These are phyloP conservation scores for Litoditis marina DNA, from an alignment of 2,888 invertebrate genomes.

Conservation along the genomic window DNA sequence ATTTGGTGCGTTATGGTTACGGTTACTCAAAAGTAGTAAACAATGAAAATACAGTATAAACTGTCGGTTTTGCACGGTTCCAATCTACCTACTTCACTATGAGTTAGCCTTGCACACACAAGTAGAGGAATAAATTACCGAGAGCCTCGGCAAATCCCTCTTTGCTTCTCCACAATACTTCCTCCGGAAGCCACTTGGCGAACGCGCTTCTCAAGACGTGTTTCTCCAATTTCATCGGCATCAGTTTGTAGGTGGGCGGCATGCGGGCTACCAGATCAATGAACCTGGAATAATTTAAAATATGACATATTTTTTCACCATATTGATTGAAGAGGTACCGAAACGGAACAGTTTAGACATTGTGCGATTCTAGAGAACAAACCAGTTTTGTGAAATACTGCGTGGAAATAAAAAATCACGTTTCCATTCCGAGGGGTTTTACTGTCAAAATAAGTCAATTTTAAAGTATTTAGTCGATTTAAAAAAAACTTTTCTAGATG, in stretches of 20 bases:
- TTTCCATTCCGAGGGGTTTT: too few species aligned
- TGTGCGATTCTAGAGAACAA: too few species aligned
- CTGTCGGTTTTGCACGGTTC: too few species aligned
- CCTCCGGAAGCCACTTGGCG: slow-evolving; percentile 55
- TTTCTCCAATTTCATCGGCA: slow-evolving; percentile 55
- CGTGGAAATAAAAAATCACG: too few species aligned
- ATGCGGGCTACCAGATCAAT: slow-evolving; percentile 55
- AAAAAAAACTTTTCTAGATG: neutral
- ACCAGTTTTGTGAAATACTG: too few species aligned
- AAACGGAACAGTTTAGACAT: too few species aligned
- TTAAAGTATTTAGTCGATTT: neutral
- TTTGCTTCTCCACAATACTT: slow-evolving; percentile 60
- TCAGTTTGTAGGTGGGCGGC: slow-evolving; percentile 57
- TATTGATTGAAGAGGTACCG: too few species aligned
- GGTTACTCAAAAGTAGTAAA: neutral
- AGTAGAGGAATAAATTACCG: slow-evolving; percentile 22
- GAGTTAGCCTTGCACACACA: too few species aligned
- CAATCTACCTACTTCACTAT: too few species aligned
- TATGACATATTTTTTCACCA: too few species aligned
- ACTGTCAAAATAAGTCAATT: neutral
- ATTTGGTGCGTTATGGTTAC: too few species aligned
- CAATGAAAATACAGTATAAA: too few species aligned
- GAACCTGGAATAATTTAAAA: slow-evolving; percentile 33
- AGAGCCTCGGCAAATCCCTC: slow-evolving; percentile 61
- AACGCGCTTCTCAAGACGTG: slow-evolving; percentile 55